phyloP scores from a whole-genome alignment of 2,888 invertebrate genomes.

The Melipona bicolor region DNA sequence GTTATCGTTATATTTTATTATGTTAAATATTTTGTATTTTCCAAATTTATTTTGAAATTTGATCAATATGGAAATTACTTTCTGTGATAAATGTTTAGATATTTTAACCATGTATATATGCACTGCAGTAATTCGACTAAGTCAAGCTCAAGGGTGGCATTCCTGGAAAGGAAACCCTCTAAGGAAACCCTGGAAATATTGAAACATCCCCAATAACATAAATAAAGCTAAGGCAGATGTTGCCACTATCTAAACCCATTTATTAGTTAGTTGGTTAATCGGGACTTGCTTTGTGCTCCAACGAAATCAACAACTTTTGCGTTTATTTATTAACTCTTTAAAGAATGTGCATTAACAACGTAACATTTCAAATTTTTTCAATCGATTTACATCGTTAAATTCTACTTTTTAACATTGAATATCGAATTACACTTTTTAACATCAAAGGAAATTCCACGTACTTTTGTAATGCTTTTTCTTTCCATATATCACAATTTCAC shows the following conservation, averaged over 20 bases:
- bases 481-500: too few relatives aligned
- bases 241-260: slow-evolving; percentile 7
- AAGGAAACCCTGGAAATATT: slow-evolving; percentile 41
- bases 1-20: too few relatives aligned
- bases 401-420: too few relatives aligned
- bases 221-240: neutral
- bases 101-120: neutral
- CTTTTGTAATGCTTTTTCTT: too few relatives aligned
- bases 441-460: too few relatives aligned
- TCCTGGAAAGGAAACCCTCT: slow-evolving; percentile 32
- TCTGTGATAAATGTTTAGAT: neutral
- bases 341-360: too few relatives aligned
- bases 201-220: slow-evolving; percentile 16
- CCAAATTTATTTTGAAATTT: too few relatives aligned
- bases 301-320: neutral
- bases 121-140: neutral
- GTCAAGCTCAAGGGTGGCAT: slow-evolving; percentile 15
- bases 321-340: neutral
- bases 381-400: too few relatives aligned
- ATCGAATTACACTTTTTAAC: too few relatives aligned
- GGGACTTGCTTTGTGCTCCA: neutral
- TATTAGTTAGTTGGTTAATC: neutral
- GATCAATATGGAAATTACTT: neutral
- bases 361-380: too few relatives aligned
- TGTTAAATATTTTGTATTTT: too few relatives aligned